These are phyloP conservation scores for Phrynosoma platyrhinos DNA, from an alignment of 2,113 vertebrate genomes.

Conservation along the genomic window DNA sequence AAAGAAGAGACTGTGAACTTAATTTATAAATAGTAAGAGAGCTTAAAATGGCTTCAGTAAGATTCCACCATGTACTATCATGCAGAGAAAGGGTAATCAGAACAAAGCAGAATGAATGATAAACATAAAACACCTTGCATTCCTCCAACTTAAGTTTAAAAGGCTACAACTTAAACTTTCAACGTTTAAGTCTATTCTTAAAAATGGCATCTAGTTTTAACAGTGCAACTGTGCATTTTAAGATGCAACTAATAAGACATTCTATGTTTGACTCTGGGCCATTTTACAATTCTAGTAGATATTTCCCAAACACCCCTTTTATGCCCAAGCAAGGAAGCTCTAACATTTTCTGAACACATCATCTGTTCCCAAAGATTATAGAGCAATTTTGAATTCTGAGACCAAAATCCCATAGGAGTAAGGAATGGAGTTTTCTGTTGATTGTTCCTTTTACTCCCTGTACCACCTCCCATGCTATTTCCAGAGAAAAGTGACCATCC, in stretches of 20 bases:
- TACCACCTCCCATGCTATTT: background rate
- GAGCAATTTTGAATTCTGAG: background rate
- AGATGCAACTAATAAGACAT: background rate
- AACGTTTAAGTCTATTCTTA: background rate
- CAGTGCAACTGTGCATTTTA: background rate
- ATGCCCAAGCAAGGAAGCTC: background rate
- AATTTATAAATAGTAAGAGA: background rate
- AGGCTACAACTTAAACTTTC: background rate
- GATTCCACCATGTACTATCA: background rate
- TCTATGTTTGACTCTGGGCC: background rate
- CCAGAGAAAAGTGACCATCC: background rate
- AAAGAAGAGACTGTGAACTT: conserved; percentile 15
- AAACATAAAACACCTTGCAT: background rate
- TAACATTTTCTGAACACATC: background rate
- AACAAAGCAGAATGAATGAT: background rate
- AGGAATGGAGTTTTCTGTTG: background rate
- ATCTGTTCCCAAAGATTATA: background rate
- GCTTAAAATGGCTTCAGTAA: background rate
- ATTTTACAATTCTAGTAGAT: background rate
- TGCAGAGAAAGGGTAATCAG: background rate
- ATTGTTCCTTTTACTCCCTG: background rate
- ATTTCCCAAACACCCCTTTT: background rate
- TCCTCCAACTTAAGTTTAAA: background rate
- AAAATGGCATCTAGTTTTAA: background rate
- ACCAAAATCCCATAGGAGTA: background rate